Evolutionary conservation across 35 echinoderm and acorn worm genomes (phyloP).

Genomic region (Ophioderma brevispina): DNA sequence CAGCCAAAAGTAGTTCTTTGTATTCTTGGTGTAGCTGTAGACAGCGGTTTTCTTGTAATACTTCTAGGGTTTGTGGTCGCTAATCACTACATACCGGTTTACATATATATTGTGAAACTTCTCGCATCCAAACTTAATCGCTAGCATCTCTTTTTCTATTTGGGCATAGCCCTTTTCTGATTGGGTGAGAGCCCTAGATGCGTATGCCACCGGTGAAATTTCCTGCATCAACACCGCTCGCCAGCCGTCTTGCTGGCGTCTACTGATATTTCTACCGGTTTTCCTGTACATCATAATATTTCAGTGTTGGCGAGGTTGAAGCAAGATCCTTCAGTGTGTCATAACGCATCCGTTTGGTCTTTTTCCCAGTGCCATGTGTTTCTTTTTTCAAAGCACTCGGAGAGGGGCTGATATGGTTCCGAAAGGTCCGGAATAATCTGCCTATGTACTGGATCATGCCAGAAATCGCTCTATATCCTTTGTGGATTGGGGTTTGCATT

Average conservation of each 20-base stretch:
- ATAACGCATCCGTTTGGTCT: neutral
- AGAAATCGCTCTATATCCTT: conserved; percentile 45
- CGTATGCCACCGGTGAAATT: conserved; percentile 49
- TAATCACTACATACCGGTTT: conserved; percentile 38
- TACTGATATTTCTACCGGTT: conserved; percentile 22
- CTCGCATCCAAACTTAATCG: conserved; percentile 57
- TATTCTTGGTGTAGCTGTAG: conserved; percentile 47
- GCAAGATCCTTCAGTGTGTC: conserved; percentile 19
- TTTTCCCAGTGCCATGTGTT: neutral
- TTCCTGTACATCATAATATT: conserved; percentile 45
- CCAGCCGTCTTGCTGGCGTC: conserved; percentile 51
- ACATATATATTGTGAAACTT: conserved; percentile 80
- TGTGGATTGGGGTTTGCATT: conserved; percentile 35
- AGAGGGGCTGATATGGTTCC: conserved; percentile 5
- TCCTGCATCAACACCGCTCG: conserved; percentile 46
- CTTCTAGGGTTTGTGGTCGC: conserved; percentile 52
- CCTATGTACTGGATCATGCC: conserved; percentile 34
- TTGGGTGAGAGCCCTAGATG: conserved; percentile 43
- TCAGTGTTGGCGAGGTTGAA: conserved; percentile 24
- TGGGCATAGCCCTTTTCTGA: conserved; percentile 50
- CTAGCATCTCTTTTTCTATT: conserved; percentile 63
- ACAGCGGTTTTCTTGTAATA: conserved; percentile 56
- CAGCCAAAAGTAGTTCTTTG: conserved; percentile 43
- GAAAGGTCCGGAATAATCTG: conserved; percentile 39
- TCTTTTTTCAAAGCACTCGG: conserved; percentile 3